Conservation (phyloP, 2,888 invertebrate genomes). For the Odontocerum albicorne region DNA sequence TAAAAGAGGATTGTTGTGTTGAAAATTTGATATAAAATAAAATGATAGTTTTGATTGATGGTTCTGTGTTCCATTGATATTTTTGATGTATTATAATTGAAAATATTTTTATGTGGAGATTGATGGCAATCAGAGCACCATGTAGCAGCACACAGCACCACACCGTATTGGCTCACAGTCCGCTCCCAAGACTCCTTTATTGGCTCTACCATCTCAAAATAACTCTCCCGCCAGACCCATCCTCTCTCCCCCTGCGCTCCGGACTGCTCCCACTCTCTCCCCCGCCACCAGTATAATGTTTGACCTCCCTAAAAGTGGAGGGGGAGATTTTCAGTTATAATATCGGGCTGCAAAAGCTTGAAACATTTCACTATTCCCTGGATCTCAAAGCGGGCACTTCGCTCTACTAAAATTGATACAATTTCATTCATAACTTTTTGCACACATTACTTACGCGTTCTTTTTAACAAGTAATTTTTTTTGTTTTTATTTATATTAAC, state of each 20-base stretch:
- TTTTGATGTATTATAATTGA: no score
- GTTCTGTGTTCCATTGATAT: no score
- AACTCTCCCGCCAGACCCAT: slow-evolving; percentile 46
- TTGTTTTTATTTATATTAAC: neutral
- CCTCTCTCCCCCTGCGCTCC: slow-evolving; percentile 48
- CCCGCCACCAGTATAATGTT: slow-evolving; percentile 13
- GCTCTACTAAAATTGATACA: no score
- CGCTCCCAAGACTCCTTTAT: slow-evolving; percentile 64
- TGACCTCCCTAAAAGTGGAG: slow-evolving; percentile 15
- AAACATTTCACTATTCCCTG: slow-evolving; percentile 46
- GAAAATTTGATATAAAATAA: no score
- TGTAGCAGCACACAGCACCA: slow-evolving; percentile 57
- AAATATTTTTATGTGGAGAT: no score
- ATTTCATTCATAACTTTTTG: no score
- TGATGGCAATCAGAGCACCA: slow-evolving; percentile 39
- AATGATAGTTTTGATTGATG: no score
- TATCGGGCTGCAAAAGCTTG: slow-evolving; percentile 57
- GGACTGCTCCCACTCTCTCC: slow-evolving; percentile 5
- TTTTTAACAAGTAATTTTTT: neutral
- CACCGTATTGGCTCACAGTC: slow-evolving; percentile 57
- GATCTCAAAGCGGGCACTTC: neutral
- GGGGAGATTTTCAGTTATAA: slow-evolving; percentile 56
- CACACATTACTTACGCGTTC: neutral
- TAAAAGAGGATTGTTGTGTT: no score
- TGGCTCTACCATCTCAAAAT: slow-evolving; percentile 61